A percentile compares a stretch with the other conserved stretches of the same genome.
Evolutionary conservation across 2,113 vertebrate genomes (phyloP).

Genomic region (Prochilodus magdalenae): DNA sequence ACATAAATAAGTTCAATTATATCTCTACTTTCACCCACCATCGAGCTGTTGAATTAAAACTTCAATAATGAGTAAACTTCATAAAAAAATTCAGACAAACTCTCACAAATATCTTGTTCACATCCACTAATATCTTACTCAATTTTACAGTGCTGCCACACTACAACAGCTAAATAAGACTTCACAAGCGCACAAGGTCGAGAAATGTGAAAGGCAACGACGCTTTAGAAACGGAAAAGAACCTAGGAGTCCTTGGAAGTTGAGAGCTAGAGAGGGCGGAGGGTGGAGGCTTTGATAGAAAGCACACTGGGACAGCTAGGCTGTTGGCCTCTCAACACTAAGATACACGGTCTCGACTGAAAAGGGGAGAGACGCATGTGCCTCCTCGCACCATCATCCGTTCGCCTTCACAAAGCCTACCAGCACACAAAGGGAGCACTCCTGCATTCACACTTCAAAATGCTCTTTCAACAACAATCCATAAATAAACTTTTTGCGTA

Average conservation of each 20-base stretch:
- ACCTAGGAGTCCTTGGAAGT: slow-evolving; percentile 61
- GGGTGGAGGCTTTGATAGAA: slow-evolving; percentile 71
- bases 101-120: neutral
- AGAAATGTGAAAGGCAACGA: neutral
- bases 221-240: slow-evolving; percentile 49
- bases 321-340: slow-evolving; percentile 52
- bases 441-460: slow-evolving; percentile 61
- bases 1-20: neutral
- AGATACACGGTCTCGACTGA: slow-evolving; percentile 23
- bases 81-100: neutral
- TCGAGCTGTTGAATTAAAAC: slow-evolving; percentile 3
- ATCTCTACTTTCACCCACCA: neutral
- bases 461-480: slow-evolving; percentile 48
- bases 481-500: slow-evolving; percentile 44
- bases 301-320: slow-evolving; percentile 73
- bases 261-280: slow-evolving; percentile 44
- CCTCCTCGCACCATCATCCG: slow-evolving; percentile 6
- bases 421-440: slow-evolving; percentile 54
- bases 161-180: slow-evolving; percentile 23
- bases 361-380: slow-evolving; percentile 16
- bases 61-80: neutral
- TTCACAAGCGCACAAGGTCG: neutral
- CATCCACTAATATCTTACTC: neutral
- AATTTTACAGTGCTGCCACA: neutral
- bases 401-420: slow-evolving; percentile 35